These are phyloP conservation scores for Urechis unicinctus DNA, from an alignment of 2,888 invertebrate genomes.

Conservation along the genomic window DNA sequence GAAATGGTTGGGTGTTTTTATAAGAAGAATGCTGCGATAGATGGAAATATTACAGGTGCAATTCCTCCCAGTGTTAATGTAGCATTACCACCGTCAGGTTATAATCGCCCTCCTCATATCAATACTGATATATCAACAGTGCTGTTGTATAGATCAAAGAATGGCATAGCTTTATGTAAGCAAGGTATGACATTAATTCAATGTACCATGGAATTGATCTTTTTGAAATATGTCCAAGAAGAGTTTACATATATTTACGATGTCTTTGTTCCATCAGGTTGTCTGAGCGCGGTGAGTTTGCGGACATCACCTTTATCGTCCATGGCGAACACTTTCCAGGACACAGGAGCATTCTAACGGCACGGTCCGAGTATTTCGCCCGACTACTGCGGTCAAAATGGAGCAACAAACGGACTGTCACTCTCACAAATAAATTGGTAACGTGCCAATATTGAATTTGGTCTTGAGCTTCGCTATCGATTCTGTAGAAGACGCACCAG, in stretches of 20 bases:
- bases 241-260: neutral
- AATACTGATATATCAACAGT: too few species aligned
- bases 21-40: too few species aligned
- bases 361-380: constrained; percentile 50
- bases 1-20: too few species aligned
- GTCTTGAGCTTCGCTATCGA: neutral
- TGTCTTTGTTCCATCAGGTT: constrained; percentile 26
- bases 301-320: constrained; percentile 51
- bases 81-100: too few species aligned
- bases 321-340: constrained; percentile 46
- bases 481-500: too few species aligned
- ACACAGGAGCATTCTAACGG: constrained; percentile 52
- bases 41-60: too few species aligned
- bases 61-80: too few species aligned
- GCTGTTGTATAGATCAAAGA: too few species aligned
- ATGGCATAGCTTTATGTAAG: too few species aligned
- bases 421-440: constrained; percentile 37
- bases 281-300: constrained; percentile 37
- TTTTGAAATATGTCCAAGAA: neutral
- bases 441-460: neutral
- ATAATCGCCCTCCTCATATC: too few species aligned
- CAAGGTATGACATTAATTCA: too few species aligned
- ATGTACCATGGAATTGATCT: too few species aligned
- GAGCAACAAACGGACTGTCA: constrained; percentile 41
- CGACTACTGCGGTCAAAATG: constrained; percentile 50